Conservation (phyloP, 2,797 vertebrate species). For the Taenioides sp. region DNA sequence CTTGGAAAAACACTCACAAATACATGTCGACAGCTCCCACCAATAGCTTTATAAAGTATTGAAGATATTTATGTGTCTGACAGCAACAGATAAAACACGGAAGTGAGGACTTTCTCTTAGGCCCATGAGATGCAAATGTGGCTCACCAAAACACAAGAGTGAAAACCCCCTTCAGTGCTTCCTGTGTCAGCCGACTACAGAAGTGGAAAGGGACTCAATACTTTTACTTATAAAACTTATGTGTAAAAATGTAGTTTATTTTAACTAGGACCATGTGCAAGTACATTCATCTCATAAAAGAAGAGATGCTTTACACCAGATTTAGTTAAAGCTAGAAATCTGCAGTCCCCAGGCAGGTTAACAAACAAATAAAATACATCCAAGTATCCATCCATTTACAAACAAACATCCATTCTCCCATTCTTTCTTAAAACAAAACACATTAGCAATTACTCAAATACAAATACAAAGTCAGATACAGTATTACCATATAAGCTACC, state of each 20-base stretch:
- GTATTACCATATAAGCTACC: too few relatives aligned
- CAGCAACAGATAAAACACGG: constrained; percentile 53
- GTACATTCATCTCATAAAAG: too few relatives aligned
- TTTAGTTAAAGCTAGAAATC: too few relatives aligned
- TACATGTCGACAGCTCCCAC: constrained; percentile 43
- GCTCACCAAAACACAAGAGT: constrained; percentile 10
- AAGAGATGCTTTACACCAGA: too few relatives aligned
- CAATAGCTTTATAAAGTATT: constrained; percentile 47
- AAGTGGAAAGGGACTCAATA: neutral
- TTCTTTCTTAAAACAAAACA: too few relatives aligned
- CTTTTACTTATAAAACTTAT: neutral
- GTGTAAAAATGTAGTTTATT: neutral
- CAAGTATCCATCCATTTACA: too few relatives aligned
- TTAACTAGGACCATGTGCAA: too few relatives aligned
- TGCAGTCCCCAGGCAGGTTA: too few relatives aligned
- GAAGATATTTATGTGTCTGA: constrained; percentile 31
- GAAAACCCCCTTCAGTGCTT: constrained; percentile 70
- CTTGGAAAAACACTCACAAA: constrained; percentile 49
- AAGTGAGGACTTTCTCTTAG: constrained; percentile 57
- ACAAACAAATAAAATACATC: too few relatives aligned
- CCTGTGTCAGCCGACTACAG: constrained; percentile 57
- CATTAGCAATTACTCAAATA: too few relatives aligned
- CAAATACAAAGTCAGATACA: too few relatives aligned
- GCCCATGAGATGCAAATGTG: constrained; percentile 38
- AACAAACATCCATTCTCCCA: too few relatives aligned